Evolutionary conservation across 2,113 vertebrate species (phyloP), one percentile per base, ranked within the genome.

Genomic region (Barnardius zonarius): DNA sequence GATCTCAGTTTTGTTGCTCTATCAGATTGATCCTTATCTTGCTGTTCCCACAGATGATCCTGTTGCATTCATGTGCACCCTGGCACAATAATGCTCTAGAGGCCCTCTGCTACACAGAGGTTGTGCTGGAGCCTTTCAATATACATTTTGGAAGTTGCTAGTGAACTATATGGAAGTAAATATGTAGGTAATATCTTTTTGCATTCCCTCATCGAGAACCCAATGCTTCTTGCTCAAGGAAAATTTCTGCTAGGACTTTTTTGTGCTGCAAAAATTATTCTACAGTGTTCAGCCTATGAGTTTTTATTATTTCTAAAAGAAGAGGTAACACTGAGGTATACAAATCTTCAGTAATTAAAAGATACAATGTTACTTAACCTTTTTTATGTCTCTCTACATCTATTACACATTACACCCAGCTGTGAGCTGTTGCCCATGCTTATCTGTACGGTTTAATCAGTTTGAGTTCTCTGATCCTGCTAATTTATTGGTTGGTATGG

Each of bases 401-500:
- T 87, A 62, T 68, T 76, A 19, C 27, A 37, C 48, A 28, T 72
- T 66, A 44, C 6, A 76, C n/a, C 37, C 54, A 66, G 59, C 62
- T 86, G 41, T 73, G 90, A 91, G 70, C 59, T 57, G 22, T 24
- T 85, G 77, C 61, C 51, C 2, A 0, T 66, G 23, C 52, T 93
- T 78, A 62, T 63, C 25, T 69, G 43, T 69, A 41, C 13, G 17
- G 30, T 61, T 83, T 9, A 43, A 76, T 46, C 63, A 83, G 54
- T 79, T 86, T 35, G 48, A 95, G 62, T 76, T 89, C 51, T 85
- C 44, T 54, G 52, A 35, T 85, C 85, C 67, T 90, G 67, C 41
- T 66, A 5, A 66, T 95, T 85, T 85, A 46, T 46, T 95, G 63
- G 84, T 91, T 96, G 87, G 54, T 91, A 67, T 93, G 82, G 93